Percentiles rank a stretch among this genome's conserved stretches.
Evolutionary conservation across 2,888 invertebrate species (phyloP).

Genomic region (Drosophila macrospina): DNA sequence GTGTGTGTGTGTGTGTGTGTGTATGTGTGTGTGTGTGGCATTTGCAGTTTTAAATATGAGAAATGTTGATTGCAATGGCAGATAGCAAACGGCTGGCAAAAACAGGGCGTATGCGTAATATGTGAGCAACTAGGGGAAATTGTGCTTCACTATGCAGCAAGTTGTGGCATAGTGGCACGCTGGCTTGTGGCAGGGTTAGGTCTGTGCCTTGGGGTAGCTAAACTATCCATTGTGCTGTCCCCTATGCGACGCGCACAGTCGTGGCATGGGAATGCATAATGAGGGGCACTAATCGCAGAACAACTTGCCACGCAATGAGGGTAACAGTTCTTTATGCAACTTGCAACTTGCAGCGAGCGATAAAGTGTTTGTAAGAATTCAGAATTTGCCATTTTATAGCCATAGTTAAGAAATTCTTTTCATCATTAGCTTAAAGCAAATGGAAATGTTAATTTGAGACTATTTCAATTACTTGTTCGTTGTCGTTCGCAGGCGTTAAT

Average conservation of each 20-base stretch:
- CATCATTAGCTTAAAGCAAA: conserved; percentile 25
- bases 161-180: neutral
- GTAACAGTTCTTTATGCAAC: conserved; percentile 45
- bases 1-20: neutral
- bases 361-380: conserved; percentile 32
- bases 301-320: conserved; percentile 53
- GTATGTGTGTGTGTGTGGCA: conserved; percentile 21
- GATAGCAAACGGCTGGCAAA: conserved; percentile 35
- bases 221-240: conserved; percentile 44
- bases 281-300: conserved; percentile 49
- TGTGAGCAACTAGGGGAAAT: conserved; percentile 28
- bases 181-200: conserved; percentile 8
- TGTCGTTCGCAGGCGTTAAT: conserved; percentile 15
- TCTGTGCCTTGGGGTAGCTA: conserved; percentile 27
- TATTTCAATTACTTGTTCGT: neutral
- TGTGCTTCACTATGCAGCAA: neutral
- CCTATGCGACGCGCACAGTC: conserved; percentile 10
- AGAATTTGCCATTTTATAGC: conserved; percentile 25
- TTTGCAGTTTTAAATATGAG: conserved; percentile 66
- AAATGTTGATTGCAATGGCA: conserved; percentile 65
- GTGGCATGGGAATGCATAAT: conserved; percentile 56
- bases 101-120: conserved; percentile 57
- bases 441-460: neutral
- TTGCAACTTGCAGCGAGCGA: conserved; percentile 13
- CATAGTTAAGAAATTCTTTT: conserved; percentile 6